These are phyloP conservation scores for Drosophila cyrtoloma DNA, from an alignment of 2,888 invertebrate genomes.

Conservation along the genomic window DNA sequence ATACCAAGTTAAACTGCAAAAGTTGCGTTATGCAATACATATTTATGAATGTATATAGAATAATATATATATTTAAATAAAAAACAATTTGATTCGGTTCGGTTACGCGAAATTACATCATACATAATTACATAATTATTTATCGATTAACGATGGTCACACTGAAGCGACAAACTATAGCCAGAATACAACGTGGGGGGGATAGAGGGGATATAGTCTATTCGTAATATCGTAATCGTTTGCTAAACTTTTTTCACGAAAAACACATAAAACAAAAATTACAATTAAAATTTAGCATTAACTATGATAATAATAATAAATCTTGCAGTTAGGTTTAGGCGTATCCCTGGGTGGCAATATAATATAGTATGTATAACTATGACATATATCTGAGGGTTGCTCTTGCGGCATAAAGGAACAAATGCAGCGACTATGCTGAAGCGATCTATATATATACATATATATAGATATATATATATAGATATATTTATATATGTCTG, in stretches of 20 bases:
- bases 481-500: not conserved
- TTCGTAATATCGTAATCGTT: not conserved
- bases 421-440: conserved; percentile 43
- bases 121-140: conserved; percentile 13
- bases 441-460: conserved; percentile 2
- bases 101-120: conserved; percentile 18
- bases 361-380: conserved; percentile 14
- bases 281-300: conserved; percentile 19
- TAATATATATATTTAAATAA: conserved; percentile 9
- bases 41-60: conserved; percentile 27
- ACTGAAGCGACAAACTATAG: conserved; percentile 28
- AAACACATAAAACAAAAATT: conserved; percentile 10
- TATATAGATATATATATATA: not conserved
- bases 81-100: conserved; percentile 20
- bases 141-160: conserved; percentile 36
- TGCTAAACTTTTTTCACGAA: not conserved
- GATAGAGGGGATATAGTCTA: not conserved
- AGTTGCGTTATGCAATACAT: conserved; percentile 29
- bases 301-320: conserved; percentile 41
- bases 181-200: conserved; percentile 5
- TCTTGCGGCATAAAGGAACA: conserved; percentile 27
- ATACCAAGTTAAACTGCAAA: conserved; percentile 41
- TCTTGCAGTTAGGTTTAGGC: conserved; percentile 38
- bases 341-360: conserved; percentile 49
- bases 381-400: conserved; percentile 5